Base-by-base conservation (phyloP, 2,888 invertebrate genomes). In the Endotricha flammealis region DNA sequence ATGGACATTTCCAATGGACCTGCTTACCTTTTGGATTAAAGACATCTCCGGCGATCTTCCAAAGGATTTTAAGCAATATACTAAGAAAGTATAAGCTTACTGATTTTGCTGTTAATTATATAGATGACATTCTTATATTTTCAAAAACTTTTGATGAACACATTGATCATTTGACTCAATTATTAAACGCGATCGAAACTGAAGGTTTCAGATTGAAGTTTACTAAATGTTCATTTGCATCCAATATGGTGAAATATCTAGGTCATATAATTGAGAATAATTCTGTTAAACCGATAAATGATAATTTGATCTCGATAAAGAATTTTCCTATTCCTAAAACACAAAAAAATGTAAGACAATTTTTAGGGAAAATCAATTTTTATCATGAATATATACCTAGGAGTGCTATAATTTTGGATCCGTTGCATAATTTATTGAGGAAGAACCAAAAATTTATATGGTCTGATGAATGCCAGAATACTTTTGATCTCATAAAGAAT, bases 1-100 rank as follows among this genome's bases (percentile, higher is more conserved):
- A 56, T 32, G 53, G 43, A 39, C 55, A 53, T 12, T 63, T 44
- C 39, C 50, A 61, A 43, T 56, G 62, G 56, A 62, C 62, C 0
- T 60, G 67, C 31, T 32, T 70, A 16, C 69, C 69, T 1, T 69
- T 58, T 50, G 68, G 66, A 1, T 51, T 64, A 9, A 70, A 65
- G 37, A 63, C 69, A 0, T 50, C 64, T 1, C 62, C 67, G 12
- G 57, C 64, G 0, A 66, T 70, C 17, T 75, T 74, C 41, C 69
- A 74, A 35, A 56, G 56, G 38, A 61, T 64, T 39, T 25, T 62
- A 16, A 41, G 51, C 12, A 60, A 32, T 27, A 59, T 64, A n/a
- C 3, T 38, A 22, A 22, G 36, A 29, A 42, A 39, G n/a, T 9
- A 42, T n/a, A 32, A 32, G 11, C 17, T 39, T 0, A 7, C 13